Conservation (phyloP, 1,140 invertebrate genomes). For the Centruroides vittatus region DNA sequence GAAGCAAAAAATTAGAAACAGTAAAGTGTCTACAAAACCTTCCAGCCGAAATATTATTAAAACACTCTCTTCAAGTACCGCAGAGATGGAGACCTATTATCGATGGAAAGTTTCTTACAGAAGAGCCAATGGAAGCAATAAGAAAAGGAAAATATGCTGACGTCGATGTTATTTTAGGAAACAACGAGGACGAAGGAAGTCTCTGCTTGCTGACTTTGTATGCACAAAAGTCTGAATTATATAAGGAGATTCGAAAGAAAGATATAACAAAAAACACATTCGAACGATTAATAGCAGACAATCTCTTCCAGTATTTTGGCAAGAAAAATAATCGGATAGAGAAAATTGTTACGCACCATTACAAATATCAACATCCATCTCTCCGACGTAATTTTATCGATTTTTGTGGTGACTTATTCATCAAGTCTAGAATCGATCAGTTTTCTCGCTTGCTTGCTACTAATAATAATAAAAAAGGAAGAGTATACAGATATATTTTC, state of each 20-base stretch:
- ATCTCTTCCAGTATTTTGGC: background rate
- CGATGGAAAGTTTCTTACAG: slow-evolving; percentile 12
- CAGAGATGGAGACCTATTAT: slow-evolving; percentile 14
- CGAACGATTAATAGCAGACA: background rate
- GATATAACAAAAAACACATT: slow-evolving; percentile 12
- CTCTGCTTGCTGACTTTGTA: slow-evolving; percentile 18
- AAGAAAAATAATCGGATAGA: background rate
- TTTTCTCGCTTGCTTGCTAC: slow-evolving; percentile 2
- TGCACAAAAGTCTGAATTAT: slow-evolving; percentile 4
- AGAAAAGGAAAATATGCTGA: slow-evolving; percentile 1
- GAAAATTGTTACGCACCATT: background rate
- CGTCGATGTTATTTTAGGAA: slow-evolving; percentile 16
- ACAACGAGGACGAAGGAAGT: slow-evolving; percentile 18
- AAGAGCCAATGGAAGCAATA: slow-evolving; percentile 11
- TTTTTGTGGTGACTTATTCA: slow-evolving; percentile 17
- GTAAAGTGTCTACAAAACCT: slow-evolving; percentile 13
- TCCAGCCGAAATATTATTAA: slow-evolving; percentile 8
- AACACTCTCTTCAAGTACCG: background rate
- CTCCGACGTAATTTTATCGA: slow-evolving; percentile 11
- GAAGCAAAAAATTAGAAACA: background rate
- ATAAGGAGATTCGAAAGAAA: slow-evolving; percentile 7
- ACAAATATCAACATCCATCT: background rate
- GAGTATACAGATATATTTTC: slow-evolving; percentile 17
- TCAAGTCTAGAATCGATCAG: slow-evolving; percentile 5
- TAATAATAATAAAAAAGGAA: background rate